A percentile compares a stretch with the other conserved stretches of the same genome.
Evolutionary conservation across 2,113 vertebrate genomes (phyloP).

Genomic region (Progne subis): DNA sequence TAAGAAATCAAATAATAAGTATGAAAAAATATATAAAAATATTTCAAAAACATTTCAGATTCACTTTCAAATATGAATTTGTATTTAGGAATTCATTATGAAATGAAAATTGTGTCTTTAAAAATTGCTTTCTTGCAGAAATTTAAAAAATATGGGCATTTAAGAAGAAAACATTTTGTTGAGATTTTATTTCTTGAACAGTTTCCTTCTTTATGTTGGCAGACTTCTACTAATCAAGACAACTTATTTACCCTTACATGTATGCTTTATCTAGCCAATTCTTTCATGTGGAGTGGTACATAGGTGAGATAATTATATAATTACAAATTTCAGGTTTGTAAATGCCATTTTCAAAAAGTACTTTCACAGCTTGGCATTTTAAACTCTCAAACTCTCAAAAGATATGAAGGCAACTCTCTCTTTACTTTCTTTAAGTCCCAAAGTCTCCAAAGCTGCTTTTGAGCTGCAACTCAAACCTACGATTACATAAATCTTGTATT

Average conservation of each 20-base stretch:
- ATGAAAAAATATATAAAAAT: not conserved
- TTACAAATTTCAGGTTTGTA: not conserved
- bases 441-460: not conserved
- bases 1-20: not conserved
- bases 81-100: not conserved
- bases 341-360: not conserved
- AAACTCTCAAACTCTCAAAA: not conserved
- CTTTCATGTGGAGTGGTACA: not conserved
- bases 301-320: not conserved
- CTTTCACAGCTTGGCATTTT: not conserved
- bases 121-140: not conserved
- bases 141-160: fast-evolving
- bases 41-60: not conserved
- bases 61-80: not conserved
- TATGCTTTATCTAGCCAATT: not conserved
- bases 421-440: not conserved
- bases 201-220: not conserved
- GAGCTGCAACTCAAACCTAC: not conserved
- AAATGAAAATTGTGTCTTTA: not conserved
- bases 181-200: not conserved
- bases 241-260: not conserved
- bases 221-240: not conserved
- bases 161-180: not conserved
- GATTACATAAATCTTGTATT: not conserved
- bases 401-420: not conserved